Evolutionary conservation across 2,113 vertebrate genomes (phyloP).

Genomic region (Urocynchramus pylzowi): DNA sequence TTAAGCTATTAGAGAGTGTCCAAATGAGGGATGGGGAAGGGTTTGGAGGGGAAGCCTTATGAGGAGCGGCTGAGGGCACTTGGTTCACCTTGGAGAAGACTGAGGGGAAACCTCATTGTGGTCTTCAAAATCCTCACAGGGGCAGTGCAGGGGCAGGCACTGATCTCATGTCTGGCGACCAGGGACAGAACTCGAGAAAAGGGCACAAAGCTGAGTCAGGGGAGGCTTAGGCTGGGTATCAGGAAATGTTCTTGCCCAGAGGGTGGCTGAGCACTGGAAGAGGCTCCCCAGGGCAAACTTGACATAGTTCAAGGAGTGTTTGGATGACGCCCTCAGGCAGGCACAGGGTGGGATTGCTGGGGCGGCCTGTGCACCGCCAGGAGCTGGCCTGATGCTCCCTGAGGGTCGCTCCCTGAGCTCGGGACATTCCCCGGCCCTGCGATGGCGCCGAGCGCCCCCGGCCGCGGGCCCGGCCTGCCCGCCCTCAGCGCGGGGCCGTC

Average conservation of each 20-base stretch:
- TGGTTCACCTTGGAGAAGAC: neutral
- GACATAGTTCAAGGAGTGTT: neutral
- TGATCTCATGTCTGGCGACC: neutral
- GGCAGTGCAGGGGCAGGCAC: too few species aligned
- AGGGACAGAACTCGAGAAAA: neutral
- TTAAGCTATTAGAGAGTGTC: too few species aligned
- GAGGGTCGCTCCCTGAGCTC: neutral
- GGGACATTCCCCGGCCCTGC: accelerated
- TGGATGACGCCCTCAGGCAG: neutral
- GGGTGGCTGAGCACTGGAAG: neutral
- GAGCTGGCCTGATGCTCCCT: accelerated
- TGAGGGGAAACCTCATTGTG: neutral
- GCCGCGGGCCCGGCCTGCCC: neutral
- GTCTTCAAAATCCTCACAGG: neutral
- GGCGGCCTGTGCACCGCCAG: neutral
- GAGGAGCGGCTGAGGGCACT: neutral
- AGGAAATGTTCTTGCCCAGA: neutral
- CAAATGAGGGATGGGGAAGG: neutral
- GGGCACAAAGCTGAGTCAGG: neutral
- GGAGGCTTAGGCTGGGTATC: neutral
- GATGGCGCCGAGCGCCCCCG: neutral
- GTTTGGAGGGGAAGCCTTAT: neutral
- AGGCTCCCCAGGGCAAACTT: neutral
- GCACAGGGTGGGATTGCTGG: neutral
- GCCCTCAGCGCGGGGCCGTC: neutral